Base-by-base conservation (phyloP, 30 jellyfish, hydroid and myxozoan species). In the Mastigias papua region DNA sequence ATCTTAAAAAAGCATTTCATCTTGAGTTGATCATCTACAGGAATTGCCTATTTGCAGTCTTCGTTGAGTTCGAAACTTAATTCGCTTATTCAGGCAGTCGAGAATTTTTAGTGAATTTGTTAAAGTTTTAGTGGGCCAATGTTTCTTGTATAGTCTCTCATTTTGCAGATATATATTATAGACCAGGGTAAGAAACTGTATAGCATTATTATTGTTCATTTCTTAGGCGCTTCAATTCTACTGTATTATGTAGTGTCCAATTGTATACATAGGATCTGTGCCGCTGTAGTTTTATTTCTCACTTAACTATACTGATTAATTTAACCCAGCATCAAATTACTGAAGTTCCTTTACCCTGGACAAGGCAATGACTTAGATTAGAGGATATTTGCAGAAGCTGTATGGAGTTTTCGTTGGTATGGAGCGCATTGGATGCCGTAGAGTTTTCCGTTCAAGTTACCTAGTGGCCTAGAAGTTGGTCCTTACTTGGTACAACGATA, bases 71-170 rank as follows among this genome's bases (percentile, higher is more conserved):
- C 5, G 30, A 57, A 7, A 16, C 7, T 57, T 19, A 3, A 7
- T 57, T 57, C 23, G 69, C 69, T 57, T 19, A 57, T 57, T 57
- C 30, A 57, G 4, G 69, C 69, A 57, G 69, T 7, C 69, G 17
- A 19, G 30, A 57, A 57, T 57, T 16, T 57, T 57, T 57, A 57
- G 2, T 57, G 5, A 23, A 57, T 19, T 57, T 57, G 30, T 23
- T 23, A 22, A 8, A 57, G 69, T 23, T 16, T 7, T 22, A 16
- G 2, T 57, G 62, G 17, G 30, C 17, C 69, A 57, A 22, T 57
- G 2, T 57, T 57, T 19, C 69, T 57, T 57, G 69, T 57, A 57
- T 57, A 57, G 69, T 57, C 22, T 57, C 54, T 37, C 69, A 57
- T 57, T 57, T 57, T 19, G 69, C 30, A 57, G 69, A 57, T 57